These are phyloP conservation scores for Xanthia icteritia DNA, from an alignment of 2,888 invertebrate genomes.

Conservation along the genomic window DNA sequence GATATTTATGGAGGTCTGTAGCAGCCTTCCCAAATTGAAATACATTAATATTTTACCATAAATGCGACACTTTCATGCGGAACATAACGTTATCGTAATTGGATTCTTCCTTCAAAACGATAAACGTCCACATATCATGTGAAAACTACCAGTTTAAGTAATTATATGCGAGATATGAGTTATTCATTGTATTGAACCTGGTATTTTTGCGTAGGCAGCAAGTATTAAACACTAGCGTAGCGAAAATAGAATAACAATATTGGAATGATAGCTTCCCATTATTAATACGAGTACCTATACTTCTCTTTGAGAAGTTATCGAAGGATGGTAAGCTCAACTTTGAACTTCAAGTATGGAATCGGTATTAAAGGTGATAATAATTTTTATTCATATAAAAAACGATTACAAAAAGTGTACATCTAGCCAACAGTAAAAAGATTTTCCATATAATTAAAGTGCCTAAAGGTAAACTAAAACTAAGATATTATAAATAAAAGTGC, in stretches of 20 bases:
- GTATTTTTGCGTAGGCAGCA: conserved; percentile 2
- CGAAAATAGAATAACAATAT: background rate
- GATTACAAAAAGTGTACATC: too few relatives aligned
- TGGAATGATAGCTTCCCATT: background rate
- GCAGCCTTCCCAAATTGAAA: conserved; percentile 89
- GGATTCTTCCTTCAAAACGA: conserved; percentile 87
- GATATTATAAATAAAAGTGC: too few relatives aligned
- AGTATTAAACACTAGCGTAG: background rate
- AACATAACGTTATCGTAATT: conserved; percentile 90
- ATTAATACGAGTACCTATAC: conserved; percentile 2
- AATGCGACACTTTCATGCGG: conserved; percentile 90
- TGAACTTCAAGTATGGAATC: conserved; percentile 1
- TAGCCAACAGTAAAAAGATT: too few relatives aligned
- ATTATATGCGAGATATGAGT: conserved; percentile 66
- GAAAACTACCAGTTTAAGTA: conserved; percentile 72
- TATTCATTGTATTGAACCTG: conserved; percentile 61
- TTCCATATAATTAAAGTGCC: too few relatives aligned
- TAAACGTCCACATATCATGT: conserved; percentile 75
- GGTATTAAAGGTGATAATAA: too few relatives aligned
- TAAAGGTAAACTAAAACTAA: too few relatives aligned
- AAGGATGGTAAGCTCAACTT: background rate
- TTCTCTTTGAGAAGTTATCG: background rate
- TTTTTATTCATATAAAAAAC: too few relatives aligned
- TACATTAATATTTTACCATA: conserved; percentile 91
- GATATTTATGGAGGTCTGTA: conserved; percentile 90